Evolutionary conservation across 2,797 vertebrate species (phyloP).

Genomic region (Mycteria americana): DNA sequence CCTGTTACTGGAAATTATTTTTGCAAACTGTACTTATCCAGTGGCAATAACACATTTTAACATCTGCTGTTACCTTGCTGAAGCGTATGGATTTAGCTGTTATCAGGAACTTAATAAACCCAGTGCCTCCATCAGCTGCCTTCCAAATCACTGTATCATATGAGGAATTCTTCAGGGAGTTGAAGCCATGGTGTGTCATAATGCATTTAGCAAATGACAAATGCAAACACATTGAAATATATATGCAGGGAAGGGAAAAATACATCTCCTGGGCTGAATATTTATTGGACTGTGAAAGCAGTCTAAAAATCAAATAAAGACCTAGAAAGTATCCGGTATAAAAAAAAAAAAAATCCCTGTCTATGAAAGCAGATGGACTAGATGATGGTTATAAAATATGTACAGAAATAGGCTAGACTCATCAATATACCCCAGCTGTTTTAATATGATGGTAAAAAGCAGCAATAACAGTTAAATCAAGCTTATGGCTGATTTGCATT

Average conservation of each 20-base stretch:
- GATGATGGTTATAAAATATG: neutral
- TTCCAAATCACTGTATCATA: conserved; percentile 20
- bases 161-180: conserved; percentile 11
- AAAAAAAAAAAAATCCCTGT: neutral
- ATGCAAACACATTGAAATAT: neutral
- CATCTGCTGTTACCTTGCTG: conserved; percentile 42
- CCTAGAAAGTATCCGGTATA: neutral
- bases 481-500: neutral
- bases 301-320: neutral
- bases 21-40: conserved; percentile 35
- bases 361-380: neutral
- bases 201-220: conserved; percentile 28
- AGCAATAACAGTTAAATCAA: neutral
- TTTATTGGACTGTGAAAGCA: neutral
- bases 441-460: neutral
- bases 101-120: conserved; percentile 28
- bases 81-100: neutral
- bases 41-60: conserved; percentile 21
- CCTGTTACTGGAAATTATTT: conserved; percentile 36
- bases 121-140: neutral
- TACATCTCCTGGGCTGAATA: neutral
- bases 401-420: neutral
- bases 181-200: neutral
- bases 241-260: neutral
- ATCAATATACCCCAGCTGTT: neutral